Evolutionary conservation across 2,797 vertebrate genomes (phyloP).

Genomic region (Microctenopoma lineatum): DNA sequence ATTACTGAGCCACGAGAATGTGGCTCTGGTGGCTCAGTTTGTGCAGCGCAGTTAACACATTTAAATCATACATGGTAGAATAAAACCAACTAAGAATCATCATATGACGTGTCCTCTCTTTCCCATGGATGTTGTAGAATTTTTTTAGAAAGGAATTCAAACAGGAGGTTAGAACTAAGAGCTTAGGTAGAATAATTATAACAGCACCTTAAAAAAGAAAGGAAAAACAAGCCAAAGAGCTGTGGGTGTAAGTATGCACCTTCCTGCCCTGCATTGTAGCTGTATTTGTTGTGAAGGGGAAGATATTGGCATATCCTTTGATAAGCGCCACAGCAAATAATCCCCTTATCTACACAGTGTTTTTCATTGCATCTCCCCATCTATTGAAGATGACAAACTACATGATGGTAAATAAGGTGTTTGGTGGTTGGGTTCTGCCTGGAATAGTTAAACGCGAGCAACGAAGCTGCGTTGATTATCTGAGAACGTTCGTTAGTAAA

Average conservation of each 20-base stretch:
- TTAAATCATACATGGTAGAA: constrained; percentile 11
- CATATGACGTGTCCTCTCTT: background rate
- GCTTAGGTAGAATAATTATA: constrained; percentile 59
- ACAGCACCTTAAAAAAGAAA: constrained; percentile 48
- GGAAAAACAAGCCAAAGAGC: constrained; percentile 44
- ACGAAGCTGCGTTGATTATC: constrained; percentile 10
- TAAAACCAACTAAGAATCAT: constrained; percentile 16
- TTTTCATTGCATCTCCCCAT: constrained; percentile 36
- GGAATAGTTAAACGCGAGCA: constrained; percentile 28
- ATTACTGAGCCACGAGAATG: constrained; percentile 4
- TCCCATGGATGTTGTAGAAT: constrained; percentile 8
- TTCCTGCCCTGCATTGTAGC: constrained; percentile 56
- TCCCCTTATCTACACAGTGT: constrained; percentile 46
- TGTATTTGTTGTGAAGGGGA: constrained; percentile 54
- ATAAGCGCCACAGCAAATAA: constrained; percentile 60
- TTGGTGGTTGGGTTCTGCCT: constrained; percentile 14
- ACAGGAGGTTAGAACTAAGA: constrained; percentile 35
- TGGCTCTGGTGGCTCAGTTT: constrained; percentile 4
- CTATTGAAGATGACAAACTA: constrained; percentile 36
- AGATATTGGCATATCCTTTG: constrained; percentile 52
- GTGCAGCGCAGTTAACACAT: constrained; percentile 5
- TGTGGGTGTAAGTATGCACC: constrained; percentile 55
- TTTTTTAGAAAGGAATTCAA: constrained; percentile 51
- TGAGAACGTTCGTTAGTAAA: constrained; percentile 14
- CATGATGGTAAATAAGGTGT: constrained; percentile 22